Evolutionary conservation across 92 coral and sea anemone genomes (phyloP), one percentile per base, ranked within the genome.

Genomic region (Parazoanthus swiftii): DNA sequence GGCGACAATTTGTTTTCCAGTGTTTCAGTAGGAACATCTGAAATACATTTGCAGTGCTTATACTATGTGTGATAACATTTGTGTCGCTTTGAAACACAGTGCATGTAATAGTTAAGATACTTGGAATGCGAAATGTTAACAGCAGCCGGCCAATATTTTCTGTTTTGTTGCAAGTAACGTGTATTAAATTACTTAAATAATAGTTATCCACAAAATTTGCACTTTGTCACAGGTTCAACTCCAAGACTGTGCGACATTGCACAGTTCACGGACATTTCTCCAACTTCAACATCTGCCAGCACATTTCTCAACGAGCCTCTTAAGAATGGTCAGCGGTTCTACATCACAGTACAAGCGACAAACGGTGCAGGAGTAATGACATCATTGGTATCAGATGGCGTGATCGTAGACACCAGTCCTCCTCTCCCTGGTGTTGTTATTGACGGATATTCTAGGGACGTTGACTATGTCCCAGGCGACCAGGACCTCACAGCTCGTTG

Each of bases 331-430:
- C 94, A 91, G 88, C 90, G 89, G 91, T 90, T 88, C 71, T 94
- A 89, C 89, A 85, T 92, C 79, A 94, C 97, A 18, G 92, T 97
- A 25, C 91, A 86, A 33, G 99, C 98, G 36, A 92, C 92, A 15
- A 97, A 97, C 89, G 94, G 98, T 29, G 99, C 98, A n/a, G 99
- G 99, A 16, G 68, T 88, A 36, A 59, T 54, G 11, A 85, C 91
- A 2, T 88, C 92, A 38, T 81, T 95, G 74, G 92, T 91, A 20
- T 94, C 99, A 46, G 94, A 97, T 83, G 99, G 98, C 39, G 97
- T 95, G 25, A 91, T 90, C 20, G 91, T 95, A 46, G 99, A 95
- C 81, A 88, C 77, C 82, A 97, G 95, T 67, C 95, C 97, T 26
- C 99, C 99, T 2, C 59, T 37, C 16, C 59, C 94, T 18, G 99